Evolutionary conservation across 2,888 invertebrate genomes (phyloP).

Genomic region (Caenorhabditis japonica): DNA sequence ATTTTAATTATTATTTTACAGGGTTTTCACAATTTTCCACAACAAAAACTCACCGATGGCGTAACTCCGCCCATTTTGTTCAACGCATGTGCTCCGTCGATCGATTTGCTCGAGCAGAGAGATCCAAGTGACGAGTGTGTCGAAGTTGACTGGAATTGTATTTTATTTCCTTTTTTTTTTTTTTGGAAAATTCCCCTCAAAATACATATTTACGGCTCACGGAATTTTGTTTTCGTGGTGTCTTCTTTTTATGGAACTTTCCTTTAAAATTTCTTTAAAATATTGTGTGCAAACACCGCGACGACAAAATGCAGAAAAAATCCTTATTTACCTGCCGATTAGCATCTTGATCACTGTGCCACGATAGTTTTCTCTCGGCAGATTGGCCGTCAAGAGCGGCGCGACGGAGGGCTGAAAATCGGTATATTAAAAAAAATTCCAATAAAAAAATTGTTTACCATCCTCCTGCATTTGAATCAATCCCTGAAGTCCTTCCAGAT

Average conservation of each 20-base stretch:
- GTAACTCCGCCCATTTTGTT: slow-evolving; percentile 15
- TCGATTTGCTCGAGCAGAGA: slow-evolving; percentile 44
- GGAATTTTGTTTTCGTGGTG: too few species aligned
- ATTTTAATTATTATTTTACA: too few species aligned
- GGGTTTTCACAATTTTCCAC: too few species aligned
- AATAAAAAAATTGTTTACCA: slow-evolving; percentile 34
- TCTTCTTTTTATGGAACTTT: too few species aligned
- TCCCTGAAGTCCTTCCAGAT: slow-evolving; percentile 49
- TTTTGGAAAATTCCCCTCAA: too few species aligned
- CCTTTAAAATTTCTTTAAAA: too few species aligned
- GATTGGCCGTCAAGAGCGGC: slow-evolving; percentile 28
- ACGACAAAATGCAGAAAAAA: too few species aligned
- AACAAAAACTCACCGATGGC: too few species aligned
- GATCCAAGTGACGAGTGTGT: slow-evolving; percentile 45
- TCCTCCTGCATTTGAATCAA: slow-evolving; percentile 54
- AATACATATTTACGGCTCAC: too few species aligned
- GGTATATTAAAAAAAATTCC: not conserved
- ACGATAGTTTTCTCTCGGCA: slow-evolving; percentile 46
- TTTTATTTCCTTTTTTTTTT: not conserved
- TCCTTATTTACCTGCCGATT: slow-evolving; percentile 27
- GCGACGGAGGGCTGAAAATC: slow-evolving; percentile 41
- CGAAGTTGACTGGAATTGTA: slow-evolving; percentile 26
- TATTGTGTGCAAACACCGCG: too few species aligned
- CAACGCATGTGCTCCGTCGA: slow-evolving; percentile 37
- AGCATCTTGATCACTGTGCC: slow-evolving; percentile 49